Conservation (phyloP, 2,888 invertebrate genomes). For the Drosophila suboccidentalis region DNA sequence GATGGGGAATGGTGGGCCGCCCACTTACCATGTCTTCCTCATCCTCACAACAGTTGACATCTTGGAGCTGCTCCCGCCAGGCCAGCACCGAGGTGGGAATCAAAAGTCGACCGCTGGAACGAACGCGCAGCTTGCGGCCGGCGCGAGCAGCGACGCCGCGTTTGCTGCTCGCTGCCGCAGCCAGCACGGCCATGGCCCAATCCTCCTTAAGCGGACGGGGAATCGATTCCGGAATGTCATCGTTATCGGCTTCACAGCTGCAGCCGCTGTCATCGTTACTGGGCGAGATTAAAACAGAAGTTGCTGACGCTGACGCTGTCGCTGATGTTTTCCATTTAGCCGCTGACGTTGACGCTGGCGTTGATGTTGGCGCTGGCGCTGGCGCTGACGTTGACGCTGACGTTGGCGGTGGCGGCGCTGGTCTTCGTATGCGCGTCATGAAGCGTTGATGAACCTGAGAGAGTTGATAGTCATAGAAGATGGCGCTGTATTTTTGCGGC, state of each 20-base stretch:
- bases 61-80: slow-evolving; percentile 84
- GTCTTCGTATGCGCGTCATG: slow-evolving; percentile 52
- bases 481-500: slow-evolving; percentile 82
- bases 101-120: slow-evolving; percentile 58
- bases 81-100: slow-evolving; percentile 82
- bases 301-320: not conserved
- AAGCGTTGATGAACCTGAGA: slow-evolving; percentile 76
- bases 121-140: slow-evolving; percentile 65
- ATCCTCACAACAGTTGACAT: slow-evolving; percentile 84
- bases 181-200: slow-evolving; percentile 66
- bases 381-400: not conserved
- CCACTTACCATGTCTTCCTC: slow-evolving; percentile 86
- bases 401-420: slow-evolving; percentile 39
- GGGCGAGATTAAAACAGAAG: slow-evolving; percentile 8
- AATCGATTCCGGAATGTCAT: slow-evolving; percentile 39
- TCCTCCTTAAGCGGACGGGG: slow-evolving; percentile 62
- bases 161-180: slow-evolving; percentile 53
- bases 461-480: slow-evolving; percentile 84
- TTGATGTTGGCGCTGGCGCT: not conserved
- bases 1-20: not conserved
- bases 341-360: not conserved
- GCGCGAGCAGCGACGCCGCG: slow-evolving; percentile 58
- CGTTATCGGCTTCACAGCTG: slow-evolving; percentile 62
- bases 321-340: not conserved
- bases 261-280: slow-evolving; percentile 70